A percentile compares a stretch with the other conserved stretches of the same genome.
Evolutionary conservation across 2,113 vertebrate species (phyloP).

Genomic region (Calyptomena viridis): DNA sequence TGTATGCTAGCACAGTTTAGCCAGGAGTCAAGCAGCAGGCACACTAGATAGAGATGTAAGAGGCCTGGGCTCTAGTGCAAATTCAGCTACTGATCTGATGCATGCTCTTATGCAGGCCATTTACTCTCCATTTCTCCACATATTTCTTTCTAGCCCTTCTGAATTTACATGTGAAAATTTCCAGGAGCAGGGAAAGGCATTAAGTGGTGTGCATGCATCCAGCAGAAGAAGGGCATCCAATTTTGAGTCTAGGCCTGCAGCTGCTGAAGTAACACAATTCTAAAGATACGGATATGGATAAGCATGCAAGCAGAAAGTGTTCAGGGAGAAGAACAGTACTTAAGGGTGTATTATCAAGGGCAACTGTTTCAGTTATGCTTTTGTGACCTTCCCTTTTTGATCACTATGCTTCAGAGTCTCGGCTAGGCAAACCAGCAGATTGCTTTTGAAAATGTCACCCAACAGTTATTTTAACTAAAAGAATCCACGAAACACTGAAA

Average conservation of each 20-base stretch:
- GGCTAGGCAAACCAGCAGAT: not conserved
- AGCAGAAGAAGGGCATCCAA: not conserved
- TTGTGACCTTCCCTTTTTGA: not conserved
- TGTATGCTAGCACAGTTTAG: not conserved
- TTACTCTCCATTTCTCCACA: not conserved
- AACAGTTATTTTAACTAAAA: slow-evolving; percentile 10
- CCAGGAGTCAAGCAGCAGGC: not conserved
- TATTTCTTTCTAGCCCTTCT: not conserved
- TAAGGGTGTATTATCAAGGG: not conserved
- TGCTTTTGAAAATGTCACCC: slow-evolving; percentile 24
- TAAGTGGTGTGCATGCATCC: not conserved
- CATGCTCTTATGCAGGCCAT: not conserved
- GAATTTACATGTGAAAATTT: not conserved
- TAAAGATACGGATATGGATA: not conserved
- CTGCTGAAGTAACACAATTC: not conserved
- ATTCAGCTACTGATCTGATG: not conserved
- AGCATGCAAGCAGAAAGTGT: not conserved
- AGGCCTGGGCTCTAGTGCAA: not conserved
- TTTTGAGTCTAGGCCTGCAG: not conserved
- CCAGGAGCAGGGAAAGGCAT: too few species aligned
- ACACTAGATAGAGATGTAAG: not conserved
- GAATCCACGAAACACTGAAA: not conserved
- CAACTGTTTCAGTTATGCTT: not conserved
- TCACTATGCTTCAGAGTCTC: not conserved
- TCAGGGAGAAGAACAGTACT: not conserved